A percentile compares a stretch with the other conserved stretches of the same genome.
Evolutionary conservation across 1,140 invertebrate species (phyloP).

Genomic region (Plodia interpunctella): DNA sequence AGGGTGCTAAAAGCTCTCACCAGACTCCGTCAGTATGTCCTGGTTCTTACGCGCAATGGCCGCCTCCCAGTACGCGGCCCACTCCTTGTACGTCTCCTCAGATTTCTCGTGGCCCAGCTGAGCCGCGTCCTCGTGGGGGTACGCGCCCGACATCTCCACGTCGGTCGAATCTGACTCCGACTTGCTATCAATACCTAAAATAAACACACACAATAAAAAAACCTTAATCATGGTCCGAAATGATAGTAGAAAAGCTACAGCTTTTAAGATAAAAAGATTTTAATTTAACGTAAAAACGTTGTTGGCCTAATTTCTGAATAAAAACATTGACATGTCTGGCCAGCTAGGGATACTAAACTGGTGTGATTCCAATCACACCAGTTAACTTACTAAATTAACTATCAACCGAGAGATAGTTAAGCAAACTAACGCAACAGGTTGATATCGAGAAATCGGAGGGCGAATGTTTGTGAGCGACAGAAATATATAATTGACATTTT

Average conservation of each 20-base stretch:
- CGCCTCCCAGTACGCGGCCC: slow-evolving; percentile 48
- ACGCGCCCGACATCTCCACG: slow-evolving; percentile 42
- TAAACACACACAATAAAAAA: slow-evolving; percentile 1
- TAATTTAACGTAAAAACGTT: no score
- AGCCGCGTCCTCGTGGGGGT: slow-evolving; percentile 46
- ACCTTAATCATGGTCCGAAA: neutral
- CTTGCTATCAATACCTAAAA: slow-evolving; percentile 37
- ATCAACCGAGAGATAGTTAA: neutral
- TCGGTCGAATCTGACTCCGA: slow-evolving; percentile 40
- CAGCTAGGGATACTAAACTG: neutral
- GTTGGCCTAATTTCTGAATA: no score
- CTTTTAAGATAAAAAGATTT: no score
- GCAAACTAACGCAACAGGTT: neutral
- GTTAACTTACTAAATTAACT: no score
- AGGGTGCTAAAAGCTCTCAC: slow-evolving; percentile 22
- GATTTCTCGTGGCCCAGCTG: slow-evolving; percentile 51
- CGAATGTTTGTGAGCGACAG: no score
- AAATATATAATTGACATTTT: no score
- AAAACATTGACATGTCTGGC: no score
- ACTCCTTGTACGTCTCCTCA: slow-evolving; percentile 48
- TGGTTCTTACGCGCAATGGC: slow-evolving; percentile 29
- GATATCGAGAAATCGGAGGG: neutral
- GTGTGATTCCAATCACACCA: neutral
- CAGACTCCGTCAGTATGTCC: slow-evolving; percentile 38
- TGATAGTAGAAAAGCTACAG: no score